Conservation (phyloP, 2,797 vertebrate species). For the Pseudochromis fuscus region DNA sequence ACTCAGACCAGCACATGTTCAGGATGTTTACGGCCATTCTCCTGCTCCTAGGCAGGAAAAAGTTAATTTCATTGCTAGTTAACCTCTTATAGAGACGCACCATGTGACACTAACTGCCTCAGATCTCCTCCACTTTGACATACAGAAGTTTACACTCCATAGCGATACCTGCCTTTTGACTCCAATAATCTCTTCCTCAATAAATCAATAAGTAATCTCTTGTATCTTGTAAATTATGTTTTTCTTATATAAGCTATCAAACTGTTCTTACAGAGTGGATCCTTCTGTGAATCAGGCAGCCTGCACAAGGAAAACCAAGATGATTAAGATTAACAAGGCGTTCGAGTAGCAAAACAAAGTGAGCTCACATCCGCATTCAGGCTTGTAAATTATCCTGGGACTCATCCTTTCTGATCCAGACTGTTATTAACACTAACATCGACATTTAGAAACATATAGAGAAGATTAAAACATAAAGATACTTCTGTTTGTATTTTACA, state of each 20-base stretch:
- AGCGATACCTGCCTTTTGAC: not conserved
- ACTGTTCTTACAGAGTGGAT: not conserved
- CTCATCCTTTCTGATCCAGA: slow-evolving; percentile 2
- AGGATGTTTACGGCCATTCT: slow-evolving; percentile 32
- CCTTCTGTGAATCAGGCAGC: slow-evolving; percentile 20
- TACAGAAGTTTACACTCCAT: not conserved
- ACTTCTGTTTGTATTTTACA: too few species aligned
- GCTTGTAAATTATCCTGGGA: not conserved
- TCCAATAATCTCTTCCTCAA: not conserved
- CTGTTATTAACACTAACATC: slow-evolving; percentile 14
- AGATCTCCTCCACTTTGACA: not conserved
- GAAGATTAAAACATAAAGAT: too few species aligned
- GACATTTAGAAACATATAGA: slow-evolving; percentile 5
- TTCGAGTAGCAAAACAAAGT: slow-evolving; percentile 46
- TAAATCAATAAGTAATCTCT: slow-evolving; percentile 6
- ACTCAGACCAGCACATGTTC: slow-evolving; percentile 33
- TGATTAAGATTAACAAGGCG: slow-evolving; percentile 46
- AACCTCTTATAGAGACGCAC: slow-evolving; percentile 21
- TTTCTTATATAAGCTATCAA: not conserved
- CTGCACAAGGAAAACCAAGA: slow-evolving; percentile 26
- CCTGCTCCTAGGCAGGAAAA: slow-evolving; percentile 19
- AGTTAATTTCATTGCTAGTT: slow-evolving; percentile 10
- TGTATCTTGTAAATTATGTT: slow-evolving; percentile 4
- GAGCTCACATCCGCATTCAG: slow-evolving; percentile 3
- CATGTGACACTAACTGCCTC: not conserved